phyloP scores from a whole-genome alignment of 1,140 invertebrate genomes.

The Pogonomyrmex barbatus region DNA sequence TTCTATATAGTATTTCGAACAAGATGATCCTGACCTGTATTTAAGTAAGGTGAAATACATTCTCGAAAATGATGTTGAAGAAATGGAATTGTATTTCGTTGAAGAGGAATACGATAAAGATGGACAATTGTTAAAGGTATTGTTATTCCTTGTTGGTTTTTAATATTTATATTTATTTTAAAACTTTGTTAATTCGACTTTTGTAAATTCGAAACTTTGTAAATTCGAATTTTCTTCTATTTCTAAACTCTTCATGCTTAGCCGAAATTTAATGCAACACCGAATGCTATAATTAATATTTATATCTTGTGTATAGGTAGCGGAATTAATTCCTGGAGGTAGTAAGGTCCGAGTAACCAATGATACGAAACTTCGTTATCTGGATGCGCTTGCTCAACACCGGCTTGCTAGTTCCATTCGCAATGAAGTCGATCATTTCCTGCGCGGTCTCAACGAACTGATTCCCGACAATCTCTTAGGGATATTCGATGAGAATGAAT shows the following conservation, averaged over 20 bases:
- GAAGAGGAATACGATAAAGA: conserved; percentile 95
- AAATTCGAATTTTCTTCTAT: background rate
- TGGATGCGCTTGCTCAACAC: conserved; percentile 96
- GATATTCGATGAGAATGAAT: conserved; percentile 98
- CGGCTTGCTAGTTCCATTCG: conserved; percentile 92
- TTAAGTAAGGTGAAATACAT: conserved; percentile 97
- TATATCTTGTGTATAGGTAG: conserved; percentile 73
- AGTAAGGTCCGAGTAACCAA: conserved; percentile 90
- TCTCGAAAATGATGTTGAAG: conserved; percentile 94
- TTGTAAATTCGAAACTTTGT: no score
- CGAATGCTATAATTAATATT: background rate
- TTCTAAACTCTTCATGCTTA: background rate
- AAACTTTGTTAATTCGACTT: no score
- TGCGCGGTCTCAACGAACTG: conserved; percentile 95
- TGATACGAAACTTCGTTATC: conserved; percentile 92
- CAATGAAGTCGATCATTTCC: conserved; percentile 94
- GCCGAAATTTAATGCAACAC: background rate
- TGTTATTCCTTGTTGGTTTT: background rate
- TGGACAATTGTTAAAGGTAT: conserved; percentile 90
- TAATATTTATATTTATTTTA: background rate
- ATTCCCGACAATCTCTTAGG: conserved; percentile 96
- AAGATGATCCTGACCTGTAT: conserved; percentile 97
- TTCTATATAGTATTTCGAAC: conserved; percentile 94
- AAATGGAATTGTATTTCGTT: conserved; percentile 94
- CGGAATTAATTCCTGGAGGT: conserved; percentile 84